Base-by-base conservation (phyloP, 2,888 invertebrate species). In the Scaptomyza parva region DNA sequence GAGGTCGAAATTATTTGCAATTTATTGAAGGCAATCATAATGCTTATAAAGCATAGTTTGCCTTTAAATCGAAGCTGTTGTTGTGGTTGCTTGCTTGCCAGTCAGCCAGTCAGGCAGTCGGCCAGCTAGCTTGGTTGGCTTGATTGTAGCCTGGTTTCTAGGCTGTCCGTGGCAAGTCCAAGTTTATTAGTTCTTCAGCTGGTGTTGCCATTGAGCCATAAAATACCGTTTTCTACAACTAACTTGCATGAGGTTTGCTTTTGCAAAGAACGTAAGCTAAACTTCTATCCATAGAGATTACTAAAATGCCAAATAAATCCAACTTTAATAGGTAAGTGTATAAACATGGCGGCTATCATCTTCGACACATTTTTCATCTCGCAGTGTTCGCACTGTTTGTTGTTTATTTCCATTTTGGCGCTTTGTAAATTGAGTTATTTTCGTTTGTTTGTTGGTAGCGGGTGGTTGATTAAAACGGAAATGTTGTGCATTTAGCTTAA, bases 1-100 rank as follows among this genome's bases (percentile, higher is more conserved):
- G 88, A 89, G 84, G 84, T 85, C 84, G 86, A 88, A 88, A 88
- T 85, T 88, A 85, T 85, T 85, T 85, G 89, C 89, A 85, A 85
- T 85, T 89, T 85, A 85, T 85, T 88, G 84, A 85, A 89, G 88
- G 89, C 89, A 88, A 88, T 89, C 84, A 87, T 69, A 82, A 77
- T 86, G 88, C 87, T 88, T 86, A 88, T 87, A 82, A 84, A 67
- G 73, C 76, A 68, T 64, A 76, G 72, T 75, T 75, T 54, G 64
- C 63, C 62, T 65, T 80, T 65, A 72, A 58, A 50, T 28, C 37
- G 35, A 66, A 20, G 44, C 52, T 64, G 55, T 60, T 61, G 71
- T 52, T 61, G 71, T 54, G 61, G 62, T 57, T 58, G 58, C 28
- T 45, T 35, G 35, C 37, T 37, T 35, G 35, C 35, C n/a, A n/a